phyloP scores from a whole-genome alignment of 2,113 vertebrate species.

The Sphaerodactylus townsendi region DNA sequence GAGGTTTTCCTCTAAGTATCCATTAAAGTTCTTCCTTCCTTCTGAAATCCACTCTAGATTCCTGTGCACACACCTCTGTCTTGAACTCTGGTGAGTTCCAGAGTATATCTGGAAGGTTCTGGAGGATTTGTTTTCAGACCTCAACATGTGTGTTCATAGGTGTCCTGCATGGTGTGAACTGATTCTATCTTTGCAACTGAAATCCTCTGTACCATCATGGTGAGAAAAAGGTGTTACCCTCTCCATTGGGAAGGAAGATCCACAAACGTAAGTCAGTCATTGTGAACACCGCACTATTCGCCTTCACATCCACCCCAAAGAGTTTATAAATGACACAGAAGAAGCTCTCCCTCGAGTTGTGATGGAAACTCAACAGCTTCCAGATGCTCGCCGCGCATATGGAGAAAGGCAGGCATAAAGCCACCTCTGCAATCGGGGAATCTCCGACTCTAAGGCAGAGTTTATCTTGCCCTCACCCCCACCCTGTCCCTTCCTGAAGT shows the following conservation, averaged over 20 bases:
- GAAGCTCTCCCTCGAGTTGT: too few species aligned
- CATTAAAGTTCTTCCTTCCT: too few species aligned
- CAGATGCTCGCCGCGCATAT: neutral
- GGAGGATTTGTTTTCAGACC: too few species aligned
- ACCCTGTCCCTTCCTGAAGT: slow-evolving; percentile 17
- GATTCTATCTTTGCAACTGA: too few species aligned
- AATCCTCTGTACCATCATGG: neutral
- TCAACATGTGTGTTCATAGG: too few species aligned
- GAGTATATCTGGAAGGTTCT: too few species aligned
- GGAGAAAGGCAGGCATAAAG: neutral
- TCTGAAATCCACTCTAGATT: neutral
- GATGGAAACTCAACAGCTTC: too few species aligned
- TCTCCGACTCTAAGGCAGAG: neutral
- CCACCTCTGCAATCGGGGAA: neutral
- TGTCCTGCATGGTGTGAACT: too few species aligned
- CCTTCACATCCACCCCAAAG: neutral
- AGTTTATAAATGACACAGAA: too few species aligned
- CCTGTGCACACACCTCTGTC: neutral
- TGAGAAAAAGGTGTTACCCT: neutral
- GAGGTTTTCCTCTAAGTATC: too few species aligned
- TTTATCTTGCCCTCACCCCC: neutral
- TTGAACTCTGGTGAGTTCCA: too few species aligned
- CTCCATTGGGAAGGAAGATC: neutral
- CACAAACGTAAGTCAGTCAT: neutral
- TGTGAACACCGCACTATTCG: neutral